Evolutionary conservation across 2,888 invertebrate species (phyloP), one percentile per base, ranked within the genome.

Genomic region (Epinotia nisella): DNA sequence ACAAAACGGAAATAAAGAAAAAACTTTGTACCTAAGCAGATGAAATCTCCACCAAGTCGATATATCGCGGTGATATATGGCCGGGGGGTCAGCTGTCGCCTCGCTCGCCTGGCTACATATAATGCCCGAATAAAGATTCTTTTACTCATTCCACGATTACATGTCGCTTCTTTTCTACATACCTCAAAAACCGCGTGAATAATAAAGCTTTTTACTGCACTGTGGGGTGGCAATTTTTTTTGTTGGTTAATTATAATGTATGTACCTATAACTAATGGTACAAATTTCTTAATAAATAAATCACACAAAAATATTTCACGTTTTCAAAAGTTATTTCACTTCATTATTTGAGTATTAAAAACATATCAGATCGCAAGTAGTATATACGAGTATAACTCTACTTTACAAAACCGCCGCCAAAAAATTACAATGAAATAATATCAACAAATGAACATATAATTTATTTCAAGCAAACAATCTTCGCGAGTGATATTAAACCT

Each of bases 1-100:
- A 58, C 69, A 29, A 73, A 64, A 53, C 75, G 74, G 74, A 75
- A 75, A 77, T 77, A 75, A 78, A 77, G 76, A 81, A 82, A 78
- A 77, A 78, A 79, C 51, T 58, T 78, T 75, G 74, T 73, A 75
- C 35, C 17, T 17, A 39, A 73, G 78, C 76, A 74, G 75, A 76
- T 74, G 74, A 81, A 82, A 80, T 80, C 78, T 80, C 76, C 76
- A 65, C 71, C 71, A 71, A 80, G 76, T 78, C 80, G 79, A 83
- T 85, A 83, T 80, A 80, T 83, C 82, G 79, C 78, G 74, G 77
- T 83, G 82, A 85, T 83, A 82, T 83, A 85, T 79, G 79, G 78
- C 45, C 74, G 66, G 66, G 78, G 83, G 83, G 83, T 82, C 82
- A 81, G 79, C 79, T 79, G 83, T 80, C 81, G 74, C 77, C 74